Evolutionary conservation across 2,888 invertebrate genomes (phyloP).

Genomic region (Nemotelus pantherinus): DNA sequence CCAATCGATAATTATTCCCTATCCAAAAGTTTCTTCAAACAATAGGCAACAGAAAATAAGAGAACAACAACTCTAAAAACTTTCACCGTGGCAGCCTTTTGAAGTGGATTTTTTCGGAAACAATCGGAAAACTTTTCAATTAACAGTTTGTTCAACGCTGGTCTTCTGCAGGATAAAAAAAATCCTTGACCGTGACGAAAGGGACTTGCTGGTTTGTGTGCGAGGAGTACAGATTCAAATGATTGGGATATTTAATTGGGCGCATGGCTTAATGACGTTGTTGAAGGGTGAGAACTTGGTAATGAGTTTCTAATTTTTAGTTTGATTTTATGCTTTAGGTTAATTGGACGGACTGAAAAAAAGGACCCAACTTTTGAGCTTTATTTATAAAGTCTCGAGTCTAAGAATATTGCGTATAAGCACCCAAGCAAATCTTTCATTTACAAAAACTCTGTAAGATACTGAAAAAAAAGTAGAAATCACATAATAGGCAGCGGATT

Average conservation of each 20-base stretch:
- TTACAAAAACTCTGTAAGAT: too few relatives aligned
- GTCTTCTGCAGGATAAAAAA: not conserved
- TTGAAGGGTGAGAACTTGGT: not conserved
- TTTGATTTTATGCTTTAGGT: too few relatives aligned
- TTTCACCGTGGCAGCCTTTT: too few relatives aligned
- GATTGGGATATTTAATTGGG: slow-evolving; percentile 3
- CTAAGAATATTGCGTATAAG: too few relatives aligned
- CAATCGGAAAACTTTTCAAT: slow-evolving; percentile 29
- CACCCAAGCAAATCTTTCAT: too few relatives aligned
- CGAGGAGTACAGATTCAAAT: not conserved
- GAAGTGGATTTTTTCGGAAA: too few relatives aligned
- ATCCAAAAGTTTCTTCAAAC: not conserved
- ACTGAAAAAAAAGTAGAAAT: too few relatives aligned
- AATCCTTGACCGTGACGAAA: not conserved
- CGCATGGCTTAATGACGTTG: slow-evolving; percentile 1
- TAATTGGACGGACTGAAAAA: too few relatives aligned
- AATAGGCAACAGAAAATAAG: not conserved
- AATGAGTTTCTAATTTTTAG: not conserved
- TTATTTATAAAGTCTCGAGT: too few relatives aligned
- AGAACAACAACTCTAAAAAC: too few relatives aligned
- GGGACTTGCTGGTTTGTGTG: not conserved
- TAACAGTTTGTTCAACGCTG: not conserved
- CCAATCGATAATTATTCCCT: not conserved
- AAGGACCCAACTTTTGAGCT: too few relatives aligned
- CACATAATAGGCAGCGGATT: too few relatives aligned